These are phyloP conservation scores for Nettapus auritus DNA, from an alignment of 2,113 vertebrate species.

Conservation along the genomic window DNA sequence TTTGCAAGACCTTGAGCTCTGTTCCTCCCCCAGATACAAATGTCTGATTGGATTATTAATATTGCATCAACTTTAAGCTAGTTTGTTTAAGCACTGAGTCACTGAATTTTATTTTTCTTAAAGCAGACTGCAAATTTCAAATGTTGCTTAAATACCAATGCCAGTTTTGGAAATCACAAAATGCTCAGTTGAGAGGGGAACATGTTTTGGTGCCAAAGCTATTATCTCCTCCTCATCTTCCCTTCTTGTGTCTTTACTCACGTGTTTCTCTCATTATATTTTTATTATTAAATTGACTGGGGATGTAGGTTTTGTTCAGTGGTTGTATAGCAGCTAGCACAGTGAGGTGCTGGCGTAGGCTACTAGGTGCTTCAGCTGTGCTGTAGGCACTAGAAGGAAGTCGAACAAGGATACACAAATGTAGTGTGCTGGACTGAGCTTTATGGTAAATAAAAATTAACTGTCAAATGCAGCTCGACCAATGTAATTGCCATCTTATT, in stretches of 20 bases:
- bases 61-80: slow-evolving; percentile 64
- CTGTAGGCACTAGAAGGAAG: background rate
- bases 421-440: background rate
- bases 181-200: background rate
- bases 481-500: background rate
- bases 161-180: slow-evolving; percentile 14
- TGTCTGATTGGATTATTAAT: slow-evolving; percentile 73
- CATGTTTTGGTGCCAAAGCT: background rate
- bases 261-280: background rate
- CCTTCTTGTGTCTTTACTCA: background rate
- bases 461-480: background rate
- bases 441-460: background rate
- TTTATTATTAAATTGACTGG: background rate
- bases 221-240: background rate
- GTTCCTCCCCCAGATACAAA: slow-evolving; percentile 65
- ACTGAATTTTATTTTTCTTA: slow-evolving; percentile 44
- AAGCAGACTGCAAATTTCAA: slow-evolving; percentile 18
- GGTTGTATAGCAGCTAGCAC: background rate
- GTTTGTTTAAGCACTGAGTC: slow-evolving; percentile 54
- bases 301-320: background rate
- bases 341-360: background rate
- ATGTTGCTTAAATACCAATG: background rate
- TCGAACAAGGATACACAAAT: background rate
- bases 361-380: background rate
- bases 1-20: slow-evolving; percentile 67